Conservation (phyloP, 2,888 invertebrate genomes). For the Lumbricus terrestris region DNA sequence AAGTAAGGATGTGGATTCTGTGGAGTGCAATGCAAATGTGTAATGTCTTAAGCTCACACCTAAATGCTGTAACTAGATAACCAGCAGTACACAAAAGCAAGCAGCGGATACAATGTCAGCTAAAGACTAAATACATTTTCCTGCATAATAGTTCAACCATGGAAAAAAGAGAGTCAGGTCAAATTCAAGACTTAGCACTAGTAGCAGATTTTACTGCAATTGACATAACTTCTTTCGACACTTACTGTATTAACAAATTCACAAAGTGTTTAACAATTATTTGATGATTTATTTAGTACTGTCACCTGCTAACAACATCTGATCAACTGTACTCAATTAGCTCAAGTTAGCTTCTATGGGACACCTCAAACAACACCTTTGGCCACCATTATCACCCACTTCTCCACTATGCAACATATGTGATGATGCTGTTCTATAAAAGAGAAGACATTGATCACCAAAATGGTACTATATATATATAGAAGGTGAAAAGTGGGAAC, state of each 20-base stretch:
- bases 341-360: not conserved
- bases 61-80: not conserved
- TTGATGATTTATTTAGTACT: too few relatives aligned
- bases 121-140: too few relatives aligned
- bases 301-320: too few relatives aligned
- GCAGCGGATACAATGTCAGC: not conserved
- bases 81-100: not conserved
- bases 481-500: not conserved
- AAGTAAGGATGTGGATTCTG: not conserved
- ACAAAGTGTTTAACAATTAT: too few relatives aligned
- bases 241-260: not conserved
- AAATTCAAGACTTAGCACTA: not conserved
- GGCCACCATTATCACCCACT: not conserved
- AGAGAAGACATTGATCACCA: not conserved
- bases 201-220: not conserved
- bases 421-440: not conserved
- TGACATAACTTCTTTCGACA: not conserved
- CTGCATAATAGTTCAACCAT: not conserved
- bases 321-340: not conserved
- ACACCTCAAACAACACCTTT: not conserved
- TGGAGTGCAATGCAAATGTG: not conserved
- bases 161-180: not conserved
- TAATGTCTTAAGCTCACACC: not conserved
- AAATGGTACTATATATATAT: too few relatives aligned
- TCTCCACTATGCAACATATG: too few relatives aligned